Conservation (phyloP, 2,113 vertebrate genomes). For the Trochalopteron elliotii region DNA sequence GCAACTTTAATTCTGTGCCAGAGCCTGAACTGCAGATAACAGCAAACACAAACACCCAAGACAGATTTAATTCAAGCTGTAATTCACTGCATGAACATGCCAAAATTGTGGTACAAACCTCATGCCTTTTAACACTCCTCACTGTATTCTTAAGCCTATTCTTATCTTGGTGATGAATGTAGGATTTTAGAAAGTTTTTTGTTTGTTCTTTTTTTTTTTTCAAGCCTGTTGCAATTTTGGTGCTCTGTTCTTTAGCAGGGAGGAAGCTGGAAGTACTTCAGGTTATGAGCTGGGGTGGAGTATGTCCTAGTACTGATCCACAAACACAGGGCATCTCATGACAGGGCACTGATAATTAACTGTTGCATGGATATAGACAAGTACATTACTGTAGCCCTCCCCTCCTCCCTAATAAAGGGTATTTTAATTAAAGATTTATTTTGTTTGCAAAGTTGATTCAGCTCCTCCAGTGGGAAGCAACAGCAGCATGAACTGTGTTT, state of each 20-base stretch:
- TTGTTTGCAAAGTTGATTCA: not conserved
- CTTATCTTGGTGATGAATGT: constrained; percentile 6
- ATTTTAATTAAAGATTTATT: not conserved
- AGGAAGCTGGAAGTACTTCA: constrained; percentile 18
- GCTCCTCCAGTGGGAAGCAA: not conserved
- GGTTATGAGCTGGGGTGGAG: not conserved
- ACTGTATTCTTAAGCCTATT: not conserved
- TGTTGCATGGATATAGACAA: not conserved
- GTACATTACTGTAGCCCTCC: not conserved
- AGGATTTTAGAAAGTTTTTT: not conserved
- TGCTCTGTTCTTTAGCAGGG: not conserved
- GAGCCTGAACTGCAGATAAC: constrained; percentile 8
- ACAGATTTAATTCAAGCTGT: not conserved
- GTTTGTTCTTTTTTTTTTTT: not conserved
- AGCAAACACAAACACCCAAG: constrained; percentile 10
- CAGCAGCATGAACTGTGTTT: not conserved
- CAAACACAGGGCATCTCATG: not conserved
- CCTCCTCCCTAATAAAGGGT: not conserved
- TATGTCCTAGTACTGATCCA: not conserved
- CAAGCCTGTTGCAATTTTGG: not conserved
- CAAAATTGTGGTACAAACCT: not conserved
- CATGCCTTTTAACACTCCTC: not conserved
- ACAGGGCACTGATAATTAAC: not conserved
- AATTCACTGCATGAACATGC: not conserved
- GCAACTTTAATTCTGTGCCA: not conserved